Evolutionary conservation across 2,797 vertebrate species (phyloP).

Genomic region (Petrocephalus sullivani): DNA sequence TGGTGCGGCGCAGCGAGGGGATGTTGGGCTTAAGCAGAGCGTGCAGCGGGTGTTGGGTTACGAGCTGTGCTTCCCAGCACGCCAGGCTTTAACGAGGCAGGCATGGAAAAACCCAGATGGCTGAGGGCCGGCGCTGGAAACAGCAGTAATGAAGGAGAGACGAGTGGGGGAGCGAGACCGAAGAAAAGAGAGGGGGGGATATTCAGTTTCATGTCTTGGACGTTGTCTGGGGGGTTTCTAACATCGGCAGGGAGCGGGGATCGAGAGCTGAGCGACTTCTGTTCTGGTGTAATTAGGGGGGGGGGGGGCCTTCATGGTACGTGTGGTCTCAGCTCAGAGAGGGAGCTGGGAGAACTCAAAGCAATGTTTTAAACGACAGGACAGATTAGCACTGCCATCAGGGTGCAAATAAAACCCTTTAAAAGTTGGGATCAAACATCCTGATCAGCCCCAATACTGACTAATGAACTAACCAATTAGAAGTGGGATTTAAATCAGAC

Average conservation of each 20-base stretch:
- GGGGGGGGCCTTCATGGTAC: constrained; percentile 36
- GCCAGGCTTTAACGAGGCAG: constrained; percentile 23
- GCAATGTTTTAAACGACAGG: constrained; percentile 49
- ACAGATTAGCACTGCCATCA: constrained; percentile 41
- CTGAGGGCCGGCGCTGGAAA: background rate
- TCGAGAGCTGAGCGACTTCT: constrained; percentile 23
- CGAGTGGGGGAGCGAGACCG: constrained; percentile 29
- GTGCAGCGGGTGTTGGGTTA: constrained; percentile 16
- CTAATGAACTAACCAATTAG: background rate
- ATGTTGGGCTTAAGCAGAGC: background rate
- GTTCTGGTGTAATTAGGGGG: constrained; percentile 44
- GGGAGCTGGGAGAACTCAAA: constrained; percentile 48
- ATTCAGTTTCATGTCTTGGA: constrained; percentile 30
- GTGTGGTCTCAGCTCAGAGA: constrained; percentile 33
- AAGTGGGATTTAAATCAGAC: background rate
- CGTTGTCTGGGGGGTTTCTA: constrained; percentile 21
- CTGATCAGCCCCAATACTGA: background rate
- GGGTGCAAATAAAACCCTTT: constrained; percentile 39
- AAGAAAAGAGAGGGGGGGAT: constrained; percentile 10
- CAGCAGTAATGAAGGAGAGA: background rate
- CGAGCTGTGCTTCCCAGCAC: background rate
- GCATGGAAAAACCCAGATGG: constrained; percentile 21
- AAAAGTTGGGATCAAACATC: background rate
- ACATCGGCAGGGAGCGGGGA: constrained; percentile 33
- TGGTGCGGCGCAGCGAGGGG: background rate